Percentiles rank a stretch among this genome's conserved stretches.
Conservation (phyloP, 2,113 vertebrate genomes). For the Zapus hudsonius region DNA sequence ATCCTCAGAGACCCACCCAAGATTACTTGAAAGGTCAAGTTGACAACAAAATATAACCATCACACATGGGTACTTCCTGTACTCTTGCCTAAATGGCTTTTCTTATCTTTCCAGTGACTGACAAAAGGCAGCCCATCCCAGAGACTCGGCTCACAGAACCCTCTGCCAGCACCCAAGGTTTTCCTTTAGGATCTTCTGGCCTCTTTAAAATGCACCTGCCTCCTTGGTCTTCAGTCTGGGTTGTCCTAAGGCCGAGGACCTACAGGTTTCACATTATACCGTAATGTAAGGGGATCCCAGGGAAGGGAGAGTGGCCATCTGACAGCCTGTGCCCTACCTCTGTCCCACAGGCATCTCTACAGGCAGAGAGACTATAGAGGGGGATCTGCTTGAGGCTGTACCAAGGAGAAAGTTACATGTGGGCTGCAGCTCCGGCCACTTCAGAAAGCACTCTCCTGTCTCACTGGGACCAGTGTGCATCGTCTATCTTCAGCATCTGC, state of each 20-base stretch:
- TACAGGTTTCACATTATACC: background rate
- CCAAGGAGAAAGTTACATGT: too few relatives aligned
- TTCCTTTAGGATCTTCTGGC: background rate
- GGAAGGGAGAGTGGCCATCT: rapidly evolving
- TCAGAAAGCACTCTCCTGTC: too few relatives aligned
- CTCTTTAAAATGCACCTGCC: background rate
- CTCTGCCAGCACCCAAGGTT: background rate
- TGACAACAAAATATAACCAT: too few relatives aligned
- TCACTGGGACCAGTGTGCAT: too few relatives aligned
- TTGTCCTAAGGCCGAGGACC: background rate
- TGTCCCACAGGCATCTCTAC: rapidly evolving
- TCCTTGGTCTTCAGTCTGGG: background rate
- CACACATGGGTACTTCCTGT: background rate
- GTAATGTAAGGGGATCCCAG: too few relatives aligned
- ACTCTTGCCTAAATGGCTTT: background rate
- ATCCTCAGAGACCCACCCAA: too few relatives aligned
- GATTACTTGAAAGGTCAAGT: too few relatives aligned
- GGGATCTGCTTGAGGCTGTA: background rate
- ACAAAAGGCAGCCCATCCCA: background rate
- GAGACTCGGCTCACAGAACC: background rate
- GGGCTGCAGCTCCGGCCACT: too few relatives aligned
- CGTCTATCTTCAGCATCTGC: too few relatives aligned
- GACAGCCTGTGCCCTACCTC: background rate
- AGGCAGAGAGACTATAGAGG: background rate
- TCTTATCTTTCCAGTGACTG: background rate